phyloP scores from a whole-genome alignment of 53 echinoderm and acorn worm species.

The Holothuria scabra region DNA sequence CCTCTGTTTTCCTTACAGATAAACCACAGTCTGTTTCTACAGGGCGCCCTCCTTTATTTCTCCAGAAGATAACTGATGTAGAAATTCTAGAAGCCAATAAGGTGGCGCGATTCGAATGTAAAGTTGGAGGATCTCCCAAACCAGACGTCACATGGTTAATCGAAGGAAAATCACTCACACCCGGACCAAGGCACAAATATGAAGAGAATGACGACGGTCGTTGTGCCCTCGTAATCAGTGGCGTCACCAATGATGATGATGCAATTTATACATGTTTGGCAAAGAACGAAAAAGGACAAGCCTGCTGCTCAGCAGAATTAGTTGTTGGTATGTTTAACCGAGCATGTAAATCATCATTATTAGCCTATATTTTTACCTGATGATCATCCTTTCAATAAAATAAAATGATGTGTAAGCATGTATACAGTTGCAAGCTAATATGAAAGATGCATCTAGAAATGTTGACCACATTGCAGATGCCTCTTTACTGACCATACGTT shows the following conservation, averaged over 20 bases:
- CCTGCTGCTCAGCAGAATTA: constrained; percentile 86
- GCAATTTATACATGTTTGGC: constrained; percentile 92
- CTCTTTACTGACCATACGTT: too few relatives aligned
- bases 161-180: constrained; percentile 67
- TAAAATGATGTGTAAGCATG: too few relatives aligned
- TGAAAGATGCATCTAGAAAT: too few relatives aligned
- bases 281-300: constrained; percentile 74
- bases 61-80: constrained; percentile 70
- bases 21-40: constrained; percentile 27
- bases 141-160: constrained; percentile 86
- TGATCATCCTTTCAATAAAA: too few relatives aligned
- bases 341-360: too few relatives aligned
- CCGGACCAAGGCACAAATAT: constrained; percentile 54
- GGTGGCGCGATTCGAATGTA: constrained; percentile 72
- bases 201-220: constrained; percentile 59
- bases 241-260: constrained; percentile 88
- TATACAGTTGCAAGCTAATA: too few relatives aligned
- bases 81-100: constrained; percentile 67
- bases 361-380: too few relatives aligned
- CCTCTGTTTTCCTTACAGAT: neutral
- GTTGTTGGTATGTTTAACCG: constrained; percentile 67
- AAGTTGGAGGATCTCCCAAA: constrained; percentile 70
- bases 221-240: constrained; percentile 70
- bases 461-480: too few relatives aligned
- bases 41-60: constrained; percentile 78